These are phyloP conservation scores for Montipora capricornis DNA, from an alignment of 64 coral and sea anemone genomes.

Conservation along the genomic window DNA sequence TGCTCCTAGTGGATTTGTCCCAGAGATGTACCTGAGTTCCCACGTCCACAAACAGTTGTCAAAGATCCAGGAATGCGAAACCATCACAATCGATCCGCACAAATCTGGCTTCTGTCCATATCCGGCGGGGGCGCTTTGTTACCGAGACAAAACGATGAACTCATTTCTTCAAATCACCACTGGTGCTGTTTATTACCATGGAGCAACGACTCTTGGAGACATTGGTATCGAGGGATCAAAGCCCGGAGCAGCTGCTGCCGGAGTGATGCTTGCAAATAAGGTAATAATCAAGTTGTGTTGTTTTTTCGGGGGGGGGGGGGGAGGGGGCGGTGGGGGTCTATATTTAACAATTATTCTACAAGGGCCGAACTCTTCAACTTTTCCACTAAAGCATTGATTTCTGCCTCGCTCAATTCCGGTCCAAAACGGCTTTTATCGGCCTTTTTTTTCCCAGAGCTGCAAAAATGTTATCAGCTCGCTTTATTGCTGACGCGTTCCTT, in stretches of 20 bases:
- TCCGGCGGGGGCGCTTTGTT: constrained; percentile 83
- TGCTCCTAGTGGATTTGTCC: constrained; percentile 47
- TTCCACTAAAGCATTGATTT: too few relatives aligned
- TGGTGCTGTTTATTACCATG: constrained; percentile 77
- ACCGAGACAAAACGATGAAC: constrained; percentile 80
- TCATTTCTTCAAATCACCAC: constrained; percentile 76
- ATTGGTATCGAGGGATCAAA: constrained; percentile 92
- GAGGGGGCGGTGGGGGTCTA: too few relatives aligned
- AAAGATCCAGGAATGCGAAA: constrained; percentile 65
- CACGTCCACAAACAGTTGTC: constrained; percentile 51
- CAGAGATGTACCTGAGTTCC: constrained; percentile 59
- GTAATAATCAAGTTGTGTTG: constrained; percentile 8
- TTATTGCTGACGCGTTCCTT: too few relatives aligned
- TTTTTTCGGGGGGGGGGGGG: background rate
- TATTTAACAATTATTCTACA: too few relatives aligned
- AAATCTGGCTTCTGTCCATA: constrained; percentile 94
- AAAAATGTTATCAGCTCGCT: too few relatives aligned
- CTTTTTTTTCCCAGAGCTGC: too few relatives aligned
- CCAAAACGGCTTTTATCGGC: too few relatives aligned
- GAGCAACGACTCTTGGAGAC: constrained; percentile 74
- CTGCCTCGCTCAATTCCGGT: too few relatives aligned
- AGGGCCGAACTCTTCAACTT: too few relatives aligned
- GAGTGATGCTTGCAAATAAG: constrained; percentile 79
- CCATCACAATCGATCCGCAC: constrained; percentile 91
- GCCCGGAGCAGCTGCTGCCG: constrained; percentile 86